A percentile compares a stretch with the other conserved stretches of the same genome.
Evolutionary conservation across 2,888 invertebrate genomes (phyloP).

Genomic region (Latrodectus elegans): DNA sequence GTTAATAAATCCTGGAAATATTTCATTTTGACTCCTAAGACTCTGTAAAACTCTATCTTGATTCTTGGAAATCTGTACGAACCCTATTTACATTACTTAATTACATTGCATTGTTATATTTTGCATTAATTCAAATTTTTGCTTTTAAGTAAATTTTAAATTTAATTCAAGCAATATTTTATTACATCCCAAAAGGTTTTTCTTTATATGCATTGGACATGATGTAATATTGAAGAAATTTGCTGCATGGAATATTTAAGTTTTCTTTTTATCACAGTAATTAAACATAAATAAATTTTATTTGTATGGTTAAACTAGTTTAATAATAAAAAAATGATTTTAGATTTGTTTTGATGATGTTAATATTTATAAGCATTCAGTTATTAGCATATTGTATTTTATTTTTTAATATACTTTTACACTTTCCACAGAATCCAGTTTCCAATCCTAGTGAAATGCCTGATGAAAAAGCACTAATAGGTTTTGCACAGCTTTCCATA

Average conservation of each 20-base stretch:
- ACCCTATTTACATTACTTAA: no score
- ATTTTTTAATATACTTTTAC: neutral
- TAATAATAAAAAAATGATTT: neutral
- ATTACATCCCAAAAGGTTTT: no score
- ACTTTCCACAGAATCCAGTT: conserved; percentile 76
- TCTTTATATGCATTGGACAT: no score
- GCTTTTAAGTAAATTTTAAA: no score
- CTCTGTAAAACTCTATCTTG: no score
- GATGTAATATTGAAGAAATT: no score
- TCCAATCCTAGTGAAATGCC: conserved; percentile 81
- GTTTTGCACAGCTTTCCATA: conserved; percentile 97
- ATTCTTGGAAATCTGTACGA: no score
- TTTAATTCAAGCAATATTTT: no score
- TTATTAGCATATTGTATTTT: neutral
- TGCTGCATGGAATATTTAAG: neutral
- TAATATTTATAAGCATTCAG: neutral
- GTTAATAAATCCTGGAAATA: no score
- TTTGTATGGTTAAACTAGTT: neutral
- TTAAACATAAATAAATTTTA: neutral
- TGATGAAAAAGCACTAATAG: conserved; percentile 95
- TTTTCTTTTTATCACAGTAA: neutral
- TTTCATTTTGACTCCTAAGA: no score
- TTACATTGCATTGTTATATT: no score
- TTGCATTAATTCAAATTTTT: no score
- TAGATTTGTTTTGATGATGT: neutral